Evolutionary conservation across 2,797 vertebrate genomes (phyloP).

Genomic region (Rousettus madagascariensis): DNA sequence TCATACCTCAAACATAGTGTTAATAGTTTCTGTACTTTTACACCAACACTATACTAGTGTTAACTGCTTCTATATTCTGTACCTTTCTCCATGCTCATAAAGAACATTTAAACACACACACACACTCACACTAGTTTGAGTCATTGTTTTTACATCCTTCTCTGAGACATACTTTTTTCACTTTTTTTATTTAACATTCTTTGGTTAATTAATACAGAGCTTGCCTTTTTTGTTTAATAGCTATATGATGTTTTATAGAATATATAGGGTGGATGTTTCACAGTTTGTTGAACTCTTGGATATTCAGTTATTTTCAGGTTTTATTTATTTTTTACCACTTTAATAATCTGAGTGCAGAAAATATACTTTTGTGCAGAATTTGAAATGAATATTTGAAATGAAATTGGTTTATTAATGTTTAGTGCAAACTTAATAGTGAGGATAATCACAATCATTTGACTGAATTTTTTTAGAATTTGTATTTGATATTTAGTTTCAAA

Average conservation of each 20-base stretch:
- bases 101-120: not conserved
- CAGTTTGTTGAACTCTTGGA: not conserved
- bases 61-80: not conserved
- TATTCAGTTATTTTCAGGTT: not conserved
- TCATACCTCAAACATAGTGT: not conserved
- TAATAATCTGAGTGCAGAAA: not conserved
- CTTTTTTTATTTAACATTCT: not conserved
- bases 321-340: not conserved
- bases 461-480: conserved; percentile 35
- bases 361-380: not conserved
- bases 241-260: conserved; percentile 6
- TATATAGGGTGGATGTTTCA: not conserved
- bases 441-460: not conserved
- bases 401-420: conserved; percentile 2
- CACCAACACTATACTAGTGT: not conserved
- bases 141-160: conserved; percentile 28
- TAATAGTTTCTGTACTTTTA: not conserved
- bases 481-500: conserved; percentile 51
- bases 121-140: not conserved
- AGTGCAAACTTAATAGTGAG: conserved; percentile 15
- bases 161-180: not conserved
- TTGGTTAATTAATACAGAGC: not conserved
- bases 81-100: not conserved
- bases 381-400: not conserved
- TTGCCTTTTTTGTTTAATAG: conserved; percentile 32